Conservation (phyloP, 1,140 invertebrate species). For the Dendrolimus punctatus region DNA sequence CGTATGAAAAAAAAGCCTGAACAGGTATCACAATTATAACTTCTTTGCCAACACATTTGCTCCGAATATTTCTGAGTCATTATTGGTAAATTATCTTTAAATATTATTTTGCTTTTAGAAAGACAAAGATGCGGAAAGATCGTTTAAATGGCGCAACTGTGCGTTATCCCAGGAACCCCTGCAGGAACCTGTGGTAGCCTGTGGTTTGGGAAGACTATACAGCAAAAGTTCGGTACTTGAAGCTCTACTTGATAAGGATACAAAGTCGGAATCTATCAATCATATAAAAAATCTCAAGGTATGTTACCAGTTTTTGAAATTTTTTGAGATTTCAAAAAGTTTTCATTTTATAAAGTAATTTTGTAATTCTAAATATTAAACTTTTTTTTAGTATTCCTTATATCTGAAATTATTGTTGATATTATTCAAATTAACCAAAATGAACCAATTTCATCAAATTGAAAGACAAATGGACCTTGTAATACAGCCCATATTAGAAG, state of each 20-base stretch:
- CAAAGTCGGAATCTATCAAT: slow-evolving; percentile 79
- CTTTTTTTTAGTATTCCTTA: no score
- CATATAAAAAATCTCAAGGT: slow-evolving; percentile 92
- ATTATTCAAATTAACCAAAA: no score
- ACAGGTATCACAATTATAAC: slow-evolving; percentile 74
- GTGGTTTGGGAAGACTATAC: slow-evolving; percentile 93
- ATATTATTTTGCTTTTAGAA: slow-evolving; percentile 76
- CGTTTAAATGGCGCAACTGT: slow-evolving; percentile 96
- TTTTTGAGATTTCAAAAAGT: no score
- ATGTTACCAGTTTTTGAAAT: no score
- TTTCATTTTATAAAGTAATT: no score
- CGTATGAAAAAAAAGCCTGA: slow-evolving; percentile 93
- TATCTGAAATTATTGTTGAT: no score
- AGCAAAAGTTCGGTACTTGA: slow-evolving; percentile 96
- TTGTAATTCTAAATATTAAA: no score
- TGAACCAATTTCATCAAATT: no score
- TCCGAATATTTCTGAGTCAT: not conserved
- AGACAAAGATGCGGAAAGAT: slow-evolving; percentile 93
- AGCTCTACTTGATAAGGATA: slow-evolving; percentile 85
- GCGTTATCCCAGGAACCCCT: slow-evolving; percentile 90
- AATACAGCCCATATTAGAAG: no score
- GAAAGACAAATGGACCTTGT: no score
- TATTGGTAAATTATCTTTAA: slow-evolving; percentile 4
- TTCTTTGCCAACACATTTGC: not conserved
- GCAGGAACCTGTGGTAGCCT: slow-evolving; percentile 91